A percentile compares a stretch with the other conserved stretches of the same genome.
Conservation (phyloP, 2,113 vertebrate species). For the Saguinus imperator region DNA sequence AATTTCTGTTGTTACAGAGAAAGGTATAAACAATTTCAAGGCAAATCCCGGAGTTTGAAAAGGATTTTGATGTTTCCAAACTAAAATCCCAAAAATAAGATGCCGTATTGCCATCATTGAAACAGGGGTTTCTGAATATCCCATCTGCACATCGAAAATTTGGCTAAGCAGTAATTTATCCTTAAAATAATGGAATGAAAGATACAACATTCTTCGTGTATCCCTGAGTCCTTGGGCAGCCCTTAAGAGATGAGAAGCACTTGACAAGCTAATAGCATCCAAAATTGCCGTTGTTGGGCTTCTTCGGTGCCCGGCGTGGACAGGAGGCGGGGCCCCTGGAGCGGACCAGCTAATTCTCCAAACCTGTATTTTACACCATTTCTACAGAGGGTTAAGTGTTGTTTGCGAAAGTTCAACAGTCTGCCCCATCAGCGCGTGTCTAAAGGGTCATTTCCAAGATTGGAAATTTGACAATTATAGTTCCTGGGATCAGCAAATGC, state of each 20-base stretch:
- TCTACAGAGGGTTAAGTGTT: constrained; percentile 2
- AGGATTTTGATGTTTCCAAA: background rate
- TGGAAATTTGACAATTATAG: background rate
- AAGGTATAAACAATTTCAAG: background rate
- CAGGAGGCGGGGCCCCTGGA: background rate
- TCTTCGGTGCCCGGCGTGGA: background rate
- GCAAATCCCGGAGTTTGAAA: background rate
- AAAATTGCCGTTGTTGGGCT: background rate
- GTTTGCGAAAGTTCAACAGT: constrained; percentile 42
- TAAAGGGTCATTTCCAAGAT: background rate
- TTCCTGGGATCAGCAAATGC: background rate
- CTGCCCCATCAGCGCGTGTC: background rate
- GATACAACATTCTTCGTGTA: background rate
- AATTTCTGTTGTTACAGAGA: background rate
- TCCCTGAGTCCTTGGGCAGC: background rate
- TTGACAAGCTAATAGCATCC: background rate
- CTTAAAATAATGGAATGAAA: background rate
- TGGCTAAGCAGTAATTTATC: background rate
- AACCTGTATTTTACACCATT: background rate
- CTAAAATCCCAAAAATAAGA: background rate
- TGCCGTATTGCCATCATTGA: background rate
- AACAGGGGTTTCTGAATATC: background rate
- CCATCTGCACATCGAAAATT: background rate
- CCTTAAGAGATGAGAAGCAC: background rate
- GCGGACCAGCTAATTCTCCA: background rate